Evolutionary conservation across 2,113 vertebrate species (phyloP).

Genomic region (Dolichallabes microphthalmus): DNA sequence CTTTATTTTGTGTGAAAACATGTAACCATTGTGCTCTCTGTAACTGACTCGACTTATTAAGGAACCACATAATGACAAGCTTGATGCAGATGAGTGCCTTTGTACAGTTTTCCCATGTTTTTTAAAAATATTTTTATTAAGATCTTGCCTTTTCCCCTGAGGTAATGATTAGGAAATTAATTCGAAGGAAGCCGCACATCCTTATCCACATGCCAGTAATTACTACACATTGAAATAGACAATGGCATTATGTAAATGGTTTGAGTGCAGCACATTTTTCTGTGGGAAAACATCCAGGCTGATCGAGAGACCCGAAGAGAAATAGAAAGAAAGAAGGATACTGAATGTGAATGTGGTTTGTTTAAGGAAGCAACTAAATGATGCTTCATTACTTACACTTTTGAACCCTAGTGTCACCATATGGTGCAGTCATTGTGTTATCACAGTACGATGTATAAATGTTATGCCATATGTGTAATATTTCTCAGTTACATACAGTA

Average conservation of each 20-base stretch:
- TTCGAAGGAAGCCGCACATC: slow-evolving; percentile 12
- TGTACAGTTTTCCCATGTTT: neutral
- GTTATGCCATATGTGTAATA: neutral
- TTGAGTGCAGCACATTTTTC: slow-evolving; percentile 5
- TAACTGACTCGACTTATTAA: neutral
- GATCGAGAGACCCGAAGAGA: neutral
- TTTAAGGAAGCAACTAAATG: neutral
- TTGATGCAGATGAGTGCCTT: neutral
- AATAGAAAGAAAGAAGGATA: neutral
- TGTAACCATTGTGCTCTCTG: neutral
- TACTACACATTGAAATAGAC: slow-evolving; percentile 2
- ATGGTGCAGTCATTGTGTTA: neutral
- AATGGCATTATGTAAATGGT: slow-evolving; percentile 8
- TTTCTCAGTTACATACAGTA: neutral
- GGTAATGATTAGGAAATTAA: neutral
- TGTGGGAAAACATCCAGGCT: slow-evolving; percentile 8
- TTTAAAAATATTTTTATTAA: neutral
- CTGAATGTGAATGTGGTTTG: neutral
- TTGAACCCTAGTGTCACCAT: neutral
- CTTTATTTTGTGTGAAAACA: neutral
- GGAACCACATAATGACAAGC: neutral
- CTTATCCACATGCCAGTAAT: slow-evolving; percentile 17
- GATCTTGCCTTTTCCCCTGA: neutral
- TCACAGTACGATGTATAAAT: neutral
- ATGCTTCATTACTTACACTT: neutral